Evolutionary conservation across 2,797 vertebrate genomes (phyloP).

Genomic region (Chaetodon trifasciatus): DNA sequence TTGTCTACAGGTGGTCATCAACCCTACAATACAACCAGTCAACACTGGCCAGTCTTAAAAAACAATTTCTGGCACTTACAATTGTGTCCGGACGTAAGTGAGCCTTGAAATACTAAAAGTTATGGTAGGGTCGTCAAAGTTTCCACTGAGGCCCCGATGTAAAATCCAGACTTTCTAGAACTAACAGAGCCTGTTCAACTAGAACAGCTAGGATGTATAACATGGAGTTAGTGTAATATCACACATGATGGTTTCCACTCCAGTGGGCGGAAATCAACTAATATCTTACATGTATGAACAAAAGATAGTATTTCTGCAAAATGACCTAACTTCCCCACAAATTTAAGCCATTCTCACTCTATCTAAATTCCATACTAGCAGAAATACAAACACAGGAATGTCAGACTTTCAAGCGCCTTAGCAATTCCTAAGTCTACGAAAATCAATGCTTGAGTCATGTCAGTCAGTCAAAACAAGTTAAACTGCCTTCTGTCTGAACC

Average conservation of each 20-base stretch:
- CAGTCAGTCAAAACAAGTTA: slow-evolving; percentile 35
- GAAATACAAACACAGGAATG: not conserved
- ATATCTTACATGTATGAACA: not conserved
- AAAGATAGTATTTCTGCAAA: not conserved
- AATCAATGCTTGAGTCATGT: not conserved
- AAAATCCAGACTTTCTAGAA: slow-evolving; percentile 18
- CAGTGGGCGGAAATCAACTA: not conserved
- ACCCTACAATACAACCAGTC: not conserved
- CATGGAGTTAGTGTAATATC: not conserved
- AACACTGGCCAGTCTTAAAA: not conserved
- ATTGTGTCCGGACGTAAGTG: not conserved
- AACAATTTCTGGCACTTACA: slow-evolving; percentile 7
- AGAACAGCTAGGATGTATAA: not conserved
- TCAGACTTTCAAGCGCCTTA: not conserved
- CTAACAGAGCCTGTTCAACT: not conserved
- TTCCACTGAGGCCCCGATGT: not conserved
- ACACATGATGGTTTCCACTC: not conserved
- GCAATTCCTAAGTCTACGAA: not conserved
- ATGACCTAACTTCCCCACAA: not conserved
- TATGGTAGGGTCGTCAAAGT: not conserved
- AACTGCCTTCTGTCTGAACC: slow-evolving; percentile 24
- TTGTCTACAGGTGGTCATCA: not conserved
- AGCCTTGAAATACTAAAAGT: not conserved
- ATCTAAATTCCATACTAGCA: not conserved
- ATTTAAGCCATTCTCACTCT: not conserved